phyloP scores from a whole-genome alignment of 2,113 vertebrate species.

The Taxidea taxus region DNA sequence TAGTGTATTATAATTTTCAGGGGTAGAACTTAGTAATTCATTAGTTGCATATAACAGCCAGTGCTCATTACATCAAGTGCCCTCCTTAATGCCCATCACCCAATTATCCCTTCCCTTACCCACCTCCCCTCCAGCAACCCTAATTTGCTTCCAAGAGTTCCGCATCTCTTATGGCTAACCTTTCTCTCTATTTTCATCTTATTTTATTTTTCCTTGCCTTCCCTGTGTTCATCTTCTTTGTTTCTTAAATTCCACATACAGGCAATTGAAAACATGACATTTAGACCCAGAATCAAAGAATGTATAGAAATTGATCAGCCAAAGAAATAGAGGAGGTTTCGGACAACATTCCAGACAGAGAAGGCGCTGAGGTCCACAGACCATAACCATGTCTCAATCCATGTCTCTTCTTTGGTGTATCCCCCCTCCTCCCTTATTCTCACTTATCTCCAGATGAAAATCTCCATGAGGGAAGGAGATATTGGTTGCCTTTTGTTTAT shows the following conservation, averaged over 20 bases:
- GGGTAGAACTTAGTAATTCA: not conserved
- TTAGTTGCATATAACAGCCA: not conserved
- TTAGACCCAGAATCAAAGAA: not conserved
- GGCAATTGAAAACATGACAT: not conserved
- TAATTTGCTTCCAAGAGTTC: not conserved
- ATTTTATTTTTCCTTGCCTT: not conserved
- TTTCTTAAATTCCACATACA: not conserved
- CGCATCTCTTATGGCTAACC: not conserved
- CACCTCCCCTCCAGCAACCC: not conserved
- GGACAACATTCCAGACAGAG: not conserved
- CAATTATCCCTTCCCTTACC: not conserved
- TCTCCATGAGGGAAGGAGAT: not conserved
- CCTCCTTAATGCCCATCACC: not conserved
- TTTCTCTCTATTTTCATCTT: not conserved
- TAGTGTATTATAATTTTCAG: not conserved
- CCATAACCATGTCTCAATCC: not conserved
- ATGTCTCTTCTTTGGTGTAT: not conserved
- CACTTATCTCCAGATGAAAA: not conserved
- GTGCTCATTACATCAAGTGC: not conserved
- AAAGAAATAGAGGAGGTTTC: not conserved
- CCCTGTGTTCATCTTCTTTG: not conserved
- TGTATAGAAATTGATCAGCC: not conserved
- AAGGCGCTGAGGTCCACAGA: not conserved
- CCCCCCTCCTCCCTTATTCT: not conserved
- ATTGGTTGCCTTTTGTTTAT: not conserved